Evolutionary conservation across 2,113 vertebrate species (phyloP).

Genomic region (Passer domesticus): DNA sequence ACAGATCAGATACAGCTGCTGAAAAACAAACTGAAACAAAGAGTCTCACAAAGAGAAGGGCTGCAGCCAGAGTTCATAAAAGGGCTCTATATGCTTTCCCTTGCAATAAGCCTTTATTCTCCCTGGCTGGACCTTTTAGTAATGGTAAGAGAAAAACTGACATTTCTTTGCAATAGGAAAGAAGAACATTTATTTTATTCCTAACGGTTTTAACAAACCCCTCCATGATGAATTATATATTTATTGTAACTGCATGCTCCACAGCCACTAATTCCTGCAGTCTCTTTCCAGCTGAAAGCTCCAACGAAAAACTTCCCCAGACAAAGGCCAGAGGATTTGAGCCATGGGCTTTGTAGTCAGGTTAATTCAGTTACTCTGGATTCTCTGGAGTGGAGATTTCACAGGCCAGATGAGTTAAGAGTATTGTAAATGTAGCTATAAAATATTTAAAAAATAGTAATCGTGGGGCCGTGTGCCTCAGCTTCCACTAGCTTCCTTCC

Average conservation of each 20-base stretch:
- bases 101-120: conserved; percentile 59
- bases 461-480: not conserved
- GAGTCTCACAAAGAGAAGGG: conserved; percentile 46
- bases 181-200: conserved; percentile 55
- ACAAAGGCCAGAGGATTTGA: conserved; percentile 37
- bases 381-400: conserved; percentile 19
- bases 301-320: conserved; percentile 47
- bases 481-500: not conserved
- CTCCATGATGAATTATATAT: conserved; percentile 54
- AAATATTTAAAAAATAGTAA: not conserved
- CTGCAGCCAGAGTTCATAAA: conserved; percentile 65
- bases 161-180: conserved; percentile 43
- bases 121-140: conserved; percentile 34
- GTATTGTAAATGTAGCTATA: not conserved
- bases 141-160: conserved; percentile 9
- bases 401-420: not conserved
- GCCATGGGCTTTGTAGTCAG: conserved; percentile 17
- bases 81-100: conserved; percentile 62
- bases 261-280: conserved; percentile 34
- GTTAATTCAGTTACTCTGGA: conserved; percentile 26
- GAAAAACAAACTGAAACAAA: conserved; percentile 65
- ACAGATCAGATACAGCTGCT: conserved; percentile 59
- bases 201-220: conserved; percentile 47
- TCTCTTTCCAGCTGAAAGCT: conserved; percentile 48
- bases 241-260: conserved; percentile 31